phyloP scores from a whole-genome alignment of 2,888 invertebrate genomes.

The Cephonodes hylas region DNA sequence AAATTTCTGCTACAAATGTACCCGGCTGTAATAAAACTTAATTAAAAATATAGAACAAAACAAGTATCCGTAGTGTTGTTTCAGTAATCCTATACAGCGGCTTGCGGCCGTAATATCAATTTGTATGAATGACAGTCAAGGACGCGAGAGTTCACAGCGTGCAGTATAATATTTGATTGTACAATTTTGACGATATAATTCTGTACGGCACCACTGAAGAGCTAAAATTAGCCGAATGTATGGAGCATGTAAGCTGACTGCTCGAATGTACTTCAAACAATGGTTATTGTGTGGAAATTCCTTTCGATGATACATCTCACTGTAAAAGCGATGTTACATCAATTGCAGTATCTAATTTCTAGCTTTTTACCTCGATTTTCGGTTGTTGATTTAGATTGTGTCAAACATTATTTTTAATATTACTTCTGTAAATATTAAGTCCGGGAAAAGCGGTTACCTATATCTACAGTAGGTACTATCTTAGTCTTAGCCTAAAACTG shows the following conservation, averaged over 20 bases:
- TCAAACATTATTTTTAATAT: too few relatives aligned
- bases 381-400: too few relatives aligned
- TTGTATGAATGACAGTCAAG: slow-evolving; percentile 29
- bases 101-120: slow-evolving; percentile 8
- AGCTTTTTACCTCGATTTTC: too few relatives aligned
- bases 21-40: not conserved
- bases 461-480: too few relatives aligned
- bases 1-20: not conserved
- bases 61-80: not conserved
- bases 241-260: not conserved
- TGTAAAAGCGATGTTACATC: too few relatives aligned
- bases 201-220: slow-evolving; percentile 18
- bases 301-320: too few relatives aligned
- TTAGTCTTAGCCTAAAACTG: too few relatives aligned
- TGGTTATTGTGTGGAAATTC: not conserved
- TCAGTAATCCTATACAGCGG: not conserved
- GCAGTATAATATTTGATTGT: slow-evolving; percentile 23
- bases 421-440: too few relatives aligned
- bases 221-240: slow-evolving; percentile 29
- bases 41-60: not conserved
- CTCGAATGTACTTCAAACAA: not conserved
- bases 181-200: slow-evolving; percentile 26
- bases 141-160: slow-evolving; percentile 24
- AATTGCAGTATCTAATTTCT: too few relatives aligned
- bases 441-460: too few relatives aligned